Conservation (phyloP, 1,140 invertebrate genomes). For the Drosophila murphyi region DNA sequence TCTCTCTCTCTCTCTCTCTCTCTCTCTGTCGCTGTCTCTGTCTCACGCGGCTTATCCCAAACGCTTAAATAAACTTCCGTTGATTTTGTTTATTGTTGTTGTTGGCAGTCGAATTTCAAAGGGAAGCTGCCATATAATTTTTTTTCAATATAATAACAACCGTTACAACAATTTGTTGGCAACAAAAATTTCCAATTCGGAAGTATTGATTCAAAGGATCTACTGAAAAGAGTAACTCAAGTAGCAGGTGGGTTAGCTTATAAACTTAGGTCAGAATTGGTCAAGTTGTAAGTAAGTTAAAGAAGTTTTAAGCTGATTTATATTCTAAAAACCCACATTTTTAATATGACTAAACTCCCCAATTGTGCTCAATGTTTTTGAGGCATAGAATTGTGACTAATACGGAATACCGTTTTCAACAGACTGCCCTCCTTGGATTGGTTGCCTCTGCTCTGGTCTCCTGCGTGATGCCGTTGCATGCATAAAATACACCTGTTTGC, state of each 20-base stretch:
- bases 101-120: slow-evolving; percentile 9
- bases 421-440: slow-evolving; percentile 27
- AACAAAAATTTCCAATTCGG: too few relatives aligned
- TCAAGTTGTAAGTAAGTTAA: too few relatives aligned
- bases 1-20: neutral
- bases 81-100: slow-evolving; percentile 50
- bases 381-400: slow-evolving; percentile 38
- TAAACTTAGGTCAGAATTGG: too few relatives aligned
- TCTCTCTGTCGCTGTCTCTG: neutral
- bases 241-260: too few relatives aligned
- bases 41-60: slow-evolving; percentile 61
- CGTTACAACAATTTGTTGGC: too few relatives aligned
- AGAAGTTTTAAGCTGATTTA: too few relatives aligned
- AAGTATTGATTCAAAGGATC: too few relatives aligned
- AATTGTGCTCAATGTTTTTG: slow-evolving; percentile 3
- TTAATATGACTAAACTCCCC: too few relatives aligned
- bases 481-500: slow-evolving; percentile 81
- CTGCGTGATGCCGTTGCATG: slow-evolving; percentile 55
- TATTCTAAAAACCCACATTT: neutral
- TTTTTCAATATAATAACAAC: too few relatives aligned
- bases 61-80: slow-evolving; percentile 80
- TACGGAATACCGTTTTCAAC: slow-evolving; percentile 18
- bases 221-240: too few relatives aligned
- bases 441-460: neutral
- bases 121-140: too few relatives aligned